Percentiles rank a stretch among this genome's conserved stretches.
These are phyloP conservation scores for Synergus umbraculus DNA, from an alignment of 2,888 invertebrate genomes.

Conservation along the genomic window DNA sequence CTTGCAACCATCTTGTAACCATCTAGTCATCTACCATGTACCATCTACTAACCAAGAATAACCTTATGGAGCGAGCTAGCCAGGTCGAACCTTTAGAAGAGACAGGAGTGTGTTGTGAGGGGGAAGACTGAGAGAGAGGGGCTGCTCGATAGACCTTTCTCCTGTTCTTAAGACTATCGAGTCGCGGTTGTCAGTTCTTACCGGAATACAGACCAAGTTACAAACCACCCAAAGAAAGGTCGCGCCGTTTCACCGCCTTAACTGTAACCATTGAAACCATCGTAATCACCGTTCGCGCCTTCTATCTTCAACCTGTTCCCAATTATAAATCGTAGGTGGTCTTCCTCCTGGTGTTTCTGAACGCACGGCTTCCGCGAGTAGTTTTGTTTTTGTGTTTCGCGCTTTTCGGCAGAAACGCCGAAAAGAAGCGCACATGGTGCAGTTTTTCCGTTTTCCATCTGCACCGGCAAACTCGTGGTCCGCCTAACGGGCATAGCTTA, in stretches of 20 bases:
- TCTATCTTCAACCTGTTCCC: not conserved
- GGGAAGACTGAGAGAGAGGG: constrained; percentile 56
- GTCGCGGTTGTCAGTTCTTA: constrained; percentile 54
- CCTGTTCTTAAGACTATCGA: constrained; percentile 55
- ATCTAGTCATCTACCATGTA: constrained; percentile 40
- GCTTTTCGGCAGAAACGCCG: not conserved
- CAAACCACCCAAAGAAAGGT: constrained; percentile 56
- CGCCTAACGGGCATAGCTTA: constrained; percentile 39
- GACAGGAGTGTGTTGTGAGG: constrained; percentile 54
- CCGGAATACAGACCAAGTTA: constrained; percentile 57
- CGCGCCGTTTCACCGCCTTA: constrained; percentile 37
- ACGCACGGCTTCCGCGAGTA: not conserved
- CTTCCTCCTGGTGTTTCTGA: not conserved
- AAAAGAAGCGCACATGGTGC: constrained; percentile 49
- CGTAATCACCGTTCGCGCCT: constrained; percentile 7
- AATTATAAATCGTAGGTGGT: not conserved
- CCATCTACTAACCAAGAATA: constrained; percentile 46
- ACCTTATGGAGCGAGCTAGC: constrained; percentile 45
- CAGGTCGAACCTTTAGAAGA: constrained; percentile 49
- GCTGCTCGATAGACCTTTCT: constrained; percentile 56
- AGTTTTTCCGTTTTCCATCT: constrained; percentile 26
- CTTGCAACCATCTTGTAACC: constrained; percentile 47
- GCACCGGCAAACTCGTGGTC: constrained; percentile 13
- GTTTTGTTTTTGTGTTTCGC: not conserved
- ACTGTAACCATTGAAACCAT: not conserved